Percentiles rank a stretch among this genome's conserved stretches.
phyloP scores from a whole-genome alignment of 2,797 vertebrate species.

The Phrynocephalus vlangalii region DNA sequence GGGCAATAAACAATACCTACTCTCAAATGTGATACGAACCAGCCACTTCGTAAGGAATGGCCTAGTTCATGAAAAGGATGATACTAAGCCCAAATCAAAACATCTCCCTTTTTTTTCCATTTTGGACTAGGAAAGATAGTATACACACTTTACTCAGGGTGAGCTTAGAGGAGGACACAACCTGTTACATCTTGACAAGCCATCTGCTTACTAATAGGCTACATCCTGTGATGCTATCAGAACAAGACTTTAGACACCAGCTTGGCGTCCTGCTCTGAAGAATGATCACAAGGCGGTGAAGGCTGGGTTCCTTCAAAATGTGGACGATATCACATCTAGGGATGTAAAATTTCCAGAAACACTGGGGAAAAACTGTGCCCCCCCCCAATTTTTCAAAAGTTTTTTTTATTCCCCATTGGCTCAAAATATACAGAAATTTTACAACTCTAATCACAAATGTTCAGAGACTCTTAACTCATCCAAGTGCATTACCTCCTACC shows the following conservation, averaged over 20 bases:
- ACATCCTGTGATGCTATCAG: not conserved
- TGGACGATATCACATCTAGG: too few species aligned
- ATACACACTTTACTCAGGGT: not conserved
- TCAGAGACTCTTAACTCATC: not conserved
- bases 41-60: not conserved
- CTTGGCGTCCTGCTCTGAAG: too few species aligned
- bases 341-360: too few species aligned
- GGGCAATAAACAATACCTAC: conserved; percentile 27
- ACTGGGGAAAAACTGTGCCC: too few species aligned
- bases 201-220: not conserved
- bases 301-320: not conserved
- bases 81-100: not conserved
- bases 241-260: not conserved
- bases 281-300: fast-evolving
- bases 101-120: conserved; percentile 15
- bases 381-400: too few species aligned
- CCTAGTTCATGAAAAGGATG: conserved; percentile 11
- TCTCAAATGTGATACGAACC: not conserved
- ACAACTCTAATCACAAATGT: not conserved
- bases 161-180: not conserved
- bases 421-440: not conserved
- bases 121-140: not conserved
- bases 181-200: not conserved
- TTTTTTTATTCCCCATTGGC: too few species aligned
- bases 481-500: not conserved